Evolutionary conservation across 2,113 vertebrate genomes (phyloP).

Genomic region (Megaleporinus macrocephalus): DNA sequence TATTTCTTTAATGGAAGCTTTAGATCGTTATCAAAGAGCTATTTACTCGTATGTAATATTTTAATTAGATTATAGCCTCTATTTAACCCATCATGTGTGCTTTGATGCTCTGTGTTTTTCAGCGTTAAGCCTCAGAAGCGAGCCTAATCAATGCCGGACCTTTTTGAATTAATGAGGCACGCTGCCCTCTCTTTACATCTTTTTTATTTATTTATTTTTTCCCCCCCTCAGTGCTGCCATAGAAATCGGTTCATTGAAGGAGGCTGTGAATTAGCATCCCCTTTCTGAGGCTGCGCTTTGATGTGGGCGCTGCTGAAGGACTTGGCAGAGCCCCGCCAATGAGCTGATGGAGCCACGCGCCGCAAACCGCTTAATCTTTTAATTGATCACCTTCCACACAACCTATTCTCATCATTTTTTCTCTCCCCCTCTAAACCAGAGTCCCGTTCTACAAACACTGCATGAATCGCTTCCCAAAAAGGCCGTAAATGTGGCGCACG

Average conservation of each 20-base stretch:
- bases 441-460: conserved; percentile 72
- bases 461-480: conserved; percentile 70
- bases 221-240: conserved; percentile 80
- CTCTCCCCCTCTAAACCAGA: conserved; percentile 68
- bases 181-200: conserved; percentile 87
- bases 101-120: conserved; percentile 93
- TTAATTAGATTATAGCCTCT: conserved; percentile 99
- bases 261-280: conserved; percentile 98
- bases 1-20: conserved; percentile 93
- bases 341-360: conserved; percentile 96
- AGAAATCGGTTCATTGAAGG: conserved; percentile 99
- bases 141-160: conserved; percentile 89
- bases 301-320: conserved; percentile 87
- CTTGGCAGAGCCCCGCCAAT: conserved; percentile 90
- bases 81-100: conserved; percentile 98
- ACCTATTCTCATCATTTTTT: conserved; percentile 65
- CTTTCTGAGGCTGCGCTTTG: conserved; percentile 93
- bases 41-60: conserved; percentile 97
- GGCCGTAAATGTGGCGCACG: conserved; percentile 51
- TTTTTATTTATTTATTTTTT: conserved; percentile 62
- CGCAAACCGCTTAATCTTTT: conserved; percentile 99
- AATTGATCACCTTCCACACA: conserved; percentile 94
- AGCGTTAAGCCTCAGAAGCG: conserved; percentile 97
- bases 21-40: conserved; percentile 98
- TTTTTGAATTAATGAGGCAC: conserved; percentile 96